Evolutionary conservation across 2,888 invertebrate species (phyloP), one percentile per base, ranked within the genome.

Genomic region (Tenodera sinensis): DNA sequence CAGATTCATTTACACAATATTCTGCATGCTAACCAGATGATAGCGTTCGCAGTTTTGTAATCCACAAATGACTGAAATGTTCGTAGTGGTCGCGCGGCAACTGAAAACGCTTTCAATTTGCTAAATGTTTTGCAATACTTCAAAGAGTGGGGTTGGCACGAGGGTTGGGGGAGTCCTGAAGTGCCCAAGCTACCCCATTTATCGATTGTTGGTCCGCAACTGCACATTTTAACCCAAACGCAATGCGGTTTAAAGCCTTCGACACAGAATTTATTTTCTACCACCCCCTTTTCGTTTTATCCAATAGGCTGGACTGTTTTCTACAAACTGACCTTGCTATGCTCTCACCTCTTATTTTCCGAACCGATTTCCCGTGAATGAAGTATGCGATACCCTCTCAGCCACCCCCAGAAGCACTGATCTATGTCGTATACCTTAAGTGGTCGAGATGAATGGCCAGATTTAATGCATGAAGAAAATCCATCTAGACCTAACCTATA

Each of bases 61-160:
- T 71, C 54, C 54, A 71, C 54, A 71, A 71, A 71, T 71, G 54
- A 71, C 54, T 71, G 54, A 71, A 71, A 71, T 20, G 54, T 71
- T 71, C 20, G 54, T 71, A 20, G 54, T 83, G 27, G 83, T 28
- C n/a, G 15, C 14, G 47, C 20, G 86, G 71, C 86, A 27, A 30
- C 71, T 87, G 25, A 27, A 25, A 87, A 87, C 87, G 83, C 83
- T 87, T 71, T 87, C 87, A 87, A 81, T 86, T 86, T 86, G 86
- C 28, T 86, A 81, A 86, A 87, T 83, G 87, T 87, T 87, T 87
- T 83, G 87, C 87, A 87, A 87, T 87, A 87, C 87, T 87, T 87
- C 83, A 87, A 87, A 27, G 27, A 27, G 27, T 28, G 85, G 27
- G 42, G 85, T 47, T 42, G 54, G 42, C 42, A 42, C 42, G 42